Base-by-base conservation (phyloP, 2,888 invertebrate species). In the Terebella lapidaria region DNA sequence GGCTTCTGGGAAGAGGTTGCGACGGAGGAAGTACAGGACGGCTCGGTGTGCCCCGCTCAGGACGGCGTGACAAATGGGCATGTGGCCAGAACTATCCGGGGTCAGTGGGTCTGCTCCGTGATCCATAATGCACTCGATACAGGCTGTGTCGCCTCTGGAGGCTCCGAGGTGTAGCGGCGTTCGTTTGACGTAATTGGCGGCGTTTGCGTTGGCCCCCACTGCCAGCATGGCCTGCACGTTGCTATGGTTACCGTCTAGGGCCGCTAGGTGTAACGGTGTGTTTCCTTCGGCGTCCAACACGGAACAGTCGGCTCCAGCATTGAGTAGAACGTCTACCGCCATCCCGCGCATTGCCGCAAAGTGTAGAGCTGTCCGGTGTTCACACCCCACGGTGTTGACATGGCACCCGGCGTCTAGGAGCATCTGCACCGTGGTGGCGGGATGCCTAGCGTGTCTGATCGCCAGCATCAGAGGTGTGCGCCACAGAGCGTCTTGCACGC, bases 251-350 rank as follows among this genome's bases (percentile, higher is more conserved):
- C 64, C 65, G 18, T 57, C 56, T 22, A n/a, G 20, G 1, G 66
- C 61, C 0, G 60, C 66, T 10, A 54, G 46, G 66, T 79, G 79
- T 18, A 80, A 68, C 10, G 78, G 74, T 3, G 75, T 76, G 65
- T 78, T 78, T 18, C 76, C 75, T 53, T 77, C 77, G 1, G 66
- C 58, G 61, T 80, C 80, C 29, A 69, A 70, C 1, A 68, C 68
- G 58, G 75, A 71, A 5, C 74, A 68, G 28, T 70, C 64, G n/a
- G 77, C 76, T 24, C 77, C 78, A 22, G 72, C 71, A 20, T 75
- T 76, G n/a, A 79, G 46, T 58, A 79, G 60, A 5, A 70, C 54
- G 15, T n/a, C 28, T 22, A 62, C 54, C 20, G 60, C 58, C 5
- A 59, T 25, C 2, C 65, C 64, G 15, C 65, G 30, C 22, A 27